Evolutionary conservation across 2,113 vertebrate species (phyloP).

Genomic region (Pelmatolapia mariae): DNA sequence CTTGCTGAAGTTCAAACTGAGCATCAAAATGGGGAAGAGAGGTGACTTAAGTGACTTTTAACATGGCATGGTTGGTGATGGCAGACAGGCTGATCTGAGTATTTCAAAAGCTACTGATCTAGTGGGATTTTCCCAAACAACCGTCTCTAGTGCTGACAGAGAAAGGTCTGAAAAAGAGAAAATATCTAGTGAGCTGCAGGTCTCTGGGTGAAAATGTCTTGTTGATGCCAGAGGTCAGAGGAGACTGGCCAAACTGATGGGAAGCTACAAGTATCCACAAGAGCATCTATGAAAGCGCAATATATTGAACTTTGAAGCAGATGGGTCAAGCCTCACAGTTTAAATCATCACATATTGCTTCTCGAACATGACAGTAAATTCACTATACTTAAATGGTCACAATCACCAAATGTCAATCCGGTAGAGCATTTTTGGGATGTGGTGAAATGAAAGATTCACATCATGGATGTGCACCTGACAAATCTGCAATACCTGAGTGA

Average conservation of each 20-base stretch:
- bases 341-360: not conserved
- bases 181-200: not conserved
- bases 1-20: not conserved
- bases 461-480: not conserved
- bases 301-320: not conserved
- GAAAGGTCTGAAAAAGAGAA: not conserved
- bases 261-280: not conserved
- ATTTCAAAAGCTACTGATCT: not conserved
- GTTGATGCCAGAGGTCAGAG: not conserved
- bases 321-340: not conserved
- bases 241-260: not conserved
- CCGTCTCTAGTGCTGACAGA: not conserved
- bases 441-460: not conserved
- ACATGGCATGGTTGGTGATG: not conserved
- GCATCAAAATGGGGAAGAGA: not conserved
- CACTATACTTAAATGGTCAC: not conserved
- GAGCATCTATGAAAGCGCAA: not conserved
- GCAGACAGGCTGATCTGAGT: not conserved
- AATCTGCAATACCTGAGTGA: not conserved
- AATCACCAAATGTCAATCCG: not conserved
- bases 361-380: not conserved
- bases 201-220: not conserved
- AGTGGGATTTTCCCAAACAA: not conserved
- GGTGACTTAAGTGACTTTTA: not conserved
- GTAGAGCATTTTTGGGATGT: not conserved